These are phyloP conservation scores for Actinemys pallida DNA, from an alignment of 2,113 vertebrate species.

Conservation along the genomic window DNA sequence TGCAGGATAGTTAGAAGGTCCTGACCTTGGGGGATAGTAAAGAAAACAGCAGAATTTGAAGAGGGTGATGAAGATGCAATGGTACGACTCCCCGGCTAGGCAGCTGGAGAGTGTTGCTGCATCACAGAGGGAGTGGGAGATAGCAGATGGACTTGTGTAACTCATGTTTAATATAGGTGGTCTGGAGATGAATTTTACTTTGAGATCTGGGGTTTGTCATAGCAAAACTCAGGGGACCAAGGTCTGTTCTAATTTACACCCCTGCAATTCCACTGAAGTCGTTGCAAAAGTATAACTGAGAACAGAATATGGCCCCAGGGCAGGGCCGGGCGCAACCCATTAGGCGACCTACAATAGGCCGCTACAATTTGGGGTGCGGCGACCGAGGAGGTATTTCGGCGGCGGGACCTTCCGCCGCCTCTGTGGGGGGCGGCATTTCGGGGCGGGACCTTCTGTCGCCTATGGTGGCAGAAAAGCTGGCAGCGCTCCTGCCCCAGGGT, in stretches of 20 bases:
- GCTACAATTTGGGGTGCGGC: too few relatives aligned
- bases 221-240: background rate
- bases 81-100: background rate
- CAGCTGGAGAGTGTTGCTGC: background rate
- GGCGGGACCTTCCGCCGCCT: too few relatives aligned
- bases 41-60: background rate
- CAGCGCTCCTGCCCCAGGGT: background rate
- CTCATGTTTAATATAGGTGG: background rate
- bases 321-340: too few relatives aligned
- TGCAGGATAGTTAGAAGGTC: fast-evolving
- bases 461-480: too few relatives aligned
- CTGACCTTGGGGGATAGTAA: background rate
- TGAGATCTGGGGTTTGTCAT: background rate
- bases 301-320: background rate
- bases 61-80: background rate
- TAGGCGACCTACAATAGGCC: too few relatives aligned
- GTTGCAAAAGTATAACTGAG: background rate
- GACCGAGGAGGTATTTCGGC: too few relatives aligned
- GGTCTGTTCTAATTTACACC: background rate
- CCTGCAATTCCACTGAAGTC: background rate
- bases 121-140: background rate
- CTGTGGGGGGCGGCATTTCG: too few relatives aligned
- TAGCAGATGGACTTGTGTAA: background rate
- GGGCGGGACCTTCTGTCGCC: too few relatives aligned
- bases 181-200: background rate